Conservation (phyloP, 2,888 invertebrate species). For the Phania funesta region DNA sequence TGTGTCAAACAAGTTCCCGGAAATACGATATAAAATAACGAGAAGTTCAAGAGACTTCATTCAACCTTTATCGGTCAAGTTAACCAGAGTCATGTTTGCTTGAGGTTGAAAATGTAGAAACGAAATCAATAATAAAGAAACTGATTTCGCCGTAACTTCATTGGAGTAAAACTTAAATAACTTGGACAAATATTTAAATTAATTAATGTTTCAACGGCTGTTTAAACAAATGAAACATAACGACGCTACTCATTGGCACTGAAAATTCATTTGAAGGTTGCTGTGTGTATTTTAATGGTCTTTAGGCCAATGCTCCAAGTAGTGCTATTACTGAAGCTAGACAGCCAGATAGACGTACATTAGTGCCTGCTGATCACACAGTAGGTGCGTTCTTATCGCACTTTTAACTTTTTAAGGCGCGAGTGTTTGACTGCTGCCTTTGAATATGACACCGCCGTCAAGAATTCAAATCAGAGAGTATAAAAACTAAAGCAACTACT, state of each 20-base stretch:
- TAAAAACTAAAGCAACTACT: conserved; percentile 41
- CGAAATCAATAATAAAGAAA: conserved; percentile 2
- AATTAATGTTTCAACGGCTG: conserved; percentile 48
- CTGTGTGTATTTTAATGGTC: neutral
- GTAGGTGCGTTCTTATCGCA: conserved; percentile 30
- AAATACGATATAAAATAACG: neutral
- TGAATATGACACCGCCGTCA: neutral
- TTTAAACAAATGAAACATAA: conserved; percentile 45
- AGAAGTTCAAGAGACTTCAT: neutral
- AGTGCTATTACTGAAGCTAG: neutral
- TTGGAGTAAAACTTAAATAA: neutral
- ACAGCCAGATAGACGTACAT: neutral
- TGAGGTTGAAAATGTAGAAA: neutral
- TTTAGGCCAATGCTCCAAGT: conserved; percentile 27
- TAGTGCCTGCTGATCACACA: conserved; percentile 45
- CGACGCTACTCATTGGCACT: neutral
- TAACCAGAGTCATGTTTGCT: conserved; percentile 17
- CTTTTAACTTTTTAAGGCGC: neutral
- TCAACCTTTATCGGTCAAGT: conserved; percentile 6
- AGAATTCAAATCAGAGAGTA: conserved; percentile 14
- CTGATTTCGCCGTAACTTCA: conserved; percentile 11
- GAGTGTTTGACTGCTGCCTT: conserved; percentile 17
- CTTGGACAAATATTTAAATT: conserved; percentile 35
- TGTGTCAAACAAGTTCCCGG: conserved; percentile 1
- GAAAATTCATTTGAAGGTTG: conserved; percentile 40